Base-by-base conservation (phyloP, 1,140 invertebrate species). In the Goniozus legneri region DNA sequence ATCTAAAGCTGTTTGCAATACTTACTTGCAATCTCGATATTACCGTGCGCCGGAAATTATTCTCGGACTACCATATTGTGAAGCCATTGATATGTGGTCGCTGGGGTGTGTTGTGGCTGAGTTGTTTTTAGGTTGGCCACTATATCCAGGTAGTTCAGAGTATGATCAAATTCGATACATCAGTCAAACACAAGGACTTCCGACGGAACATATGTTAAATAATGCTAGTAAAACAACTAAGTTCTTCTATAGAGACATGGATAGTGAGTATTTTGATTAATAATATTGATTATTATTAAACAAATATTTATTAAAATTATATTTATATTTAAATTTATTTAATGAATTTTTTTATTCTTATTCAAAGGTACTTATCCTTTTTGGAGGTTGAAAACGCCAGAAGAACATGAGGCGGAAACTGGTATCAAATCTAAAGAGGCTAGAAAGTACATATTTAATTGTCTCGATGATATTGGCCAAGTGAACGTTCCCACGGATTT, bases 11-110 rank as follows among this genome's bases (percentile, higher is more conserved):
- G 95, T 99, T 27, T 98, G 95, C 76, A 98, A 98, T 68, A 99
- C 97, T 2, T 99, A 99, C 75, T 82, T 99, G 48, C 97, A 99
- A 79, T 98, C 95, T 54, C 84, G 97, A 67, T 99, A 99, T 72
- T 99, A 99, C 77, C 87, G 97, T 54, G 97, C 97, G 18, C 97
- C 97, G 1, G 97, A 99, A 78, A 99, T 99, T 63, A 96, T 99
- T 67, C 79, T 99, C 36, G 97, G 90, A 52, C 79, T 99, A 58
- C 96, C 95, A 37, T 99, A 99, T 78, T 97, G 95, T 80, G 97
- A 99, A 78, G 94, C 96, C 3, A 99, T 99, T 60, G 97, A 99
- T 76, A 99, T 99, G 96, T 99, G 97, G 97, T 98, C 96, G 0
- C 79, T 99, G 44, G 97, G 97, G 16, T 99, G 97, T 78, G 97